phyloP scores from a whole-genome alignment of 2,797 vertebrate genomes.

The Halcyon leucocephala region DNA sequence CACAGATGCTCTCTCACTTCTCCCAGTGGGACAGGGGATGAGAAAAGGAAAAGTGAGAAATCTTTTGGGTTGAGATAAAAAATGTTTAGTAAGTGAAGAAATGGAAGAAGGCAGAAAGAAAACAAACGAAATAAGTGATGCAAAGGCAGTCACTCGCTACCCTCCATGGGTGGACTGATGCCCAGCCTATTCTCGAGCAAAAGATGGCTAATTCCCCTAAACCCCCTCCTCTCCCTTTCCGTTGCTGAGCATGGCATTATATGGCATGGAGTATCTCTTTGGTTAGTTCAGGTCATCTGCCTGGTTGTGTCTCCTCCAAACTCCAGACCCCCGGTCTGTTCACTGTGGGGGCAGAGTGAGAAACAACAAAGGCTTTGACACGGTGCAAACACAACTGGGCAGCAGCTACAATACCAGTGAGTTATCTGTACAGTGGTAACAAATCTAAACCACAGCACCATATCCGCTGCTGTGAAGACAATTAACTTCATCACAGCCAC shows the following conservation, averaged over 20 bases:
- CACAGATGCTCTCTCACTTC: background rate
- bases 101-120: background rate
- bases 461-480: background rate
- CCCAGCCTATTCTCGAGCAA: background rate
- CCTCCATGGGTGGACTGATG: background rate
- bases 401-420: background rate
- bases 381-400: background rate
- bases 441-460: background rate
- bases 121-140: background rate
- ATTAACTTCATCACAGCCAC: background rate
- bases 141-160: background rate
- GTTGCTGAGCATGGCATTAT: accelerated
- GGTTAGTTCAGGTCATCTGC: background rate
- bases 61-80: background rate
- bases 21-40: background rate
- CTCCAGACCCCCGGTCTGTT: accelerated
- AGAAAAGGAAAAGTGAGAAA: background rate
- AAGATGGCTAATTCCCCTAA: background rate
- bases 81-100: background rate
- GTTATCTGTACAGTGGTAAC: background rate
- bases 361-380: background rate
- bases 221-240: background rate
- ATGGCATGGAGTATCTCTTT: background rate
- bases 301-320: background rate
- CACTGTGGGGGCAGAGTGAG: background rate